A percentile compares a stretch with the other conserved stretches of the same genome.
These are phyloP conservation scores for Tupiocoris notatus DNA, from an alignment of 2,888 invertebrate genomes.

Conservation along the genomic window DNA sequence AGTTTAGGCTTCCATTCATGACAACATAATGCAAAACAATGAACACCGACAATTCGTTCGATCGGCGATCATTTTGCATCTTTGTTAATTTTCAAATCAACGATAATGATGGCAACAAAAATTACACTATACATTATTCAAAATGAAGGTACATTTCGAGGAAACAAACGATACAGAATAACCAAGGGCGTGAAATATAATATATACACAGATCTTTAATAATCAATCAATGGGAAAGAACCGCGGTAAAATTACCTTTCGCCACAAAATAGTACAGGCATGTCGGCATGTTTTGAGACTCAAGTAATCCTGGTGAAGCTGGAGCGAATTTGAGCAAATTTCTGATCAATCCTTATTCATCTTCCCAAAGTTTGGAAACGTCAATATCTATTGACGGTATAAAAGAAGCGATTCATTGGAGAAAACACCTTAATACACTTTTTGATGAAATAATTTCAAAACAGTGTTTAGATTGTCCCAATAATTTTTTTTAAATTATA, in stretches of 20 bases:
- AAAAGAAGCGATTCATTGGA: no score
- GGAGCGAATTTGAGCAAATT: no score
- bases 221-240: no score
- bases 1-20: conserved; percentile 23
- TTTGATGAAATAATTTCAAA: no score
- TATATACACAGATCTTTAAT: conserved; percentile 12
- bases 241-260: no score
- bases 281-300: no score
- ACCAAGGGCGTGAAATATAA: background rate
- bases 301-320: no score
- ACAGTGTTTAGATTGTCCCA: no score
- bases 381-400: no score
- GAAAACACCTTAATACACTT: no score
- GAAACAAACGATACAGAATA: conserved; percentile 3
- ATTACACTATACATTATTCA: conserved; percentile 20
- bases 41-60: background rate
- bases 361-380: background rate
- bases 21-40: conserved; percentile 6
- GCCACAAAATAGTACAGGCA: no score
- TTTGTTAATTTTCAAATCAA: conserved; percentile 6
- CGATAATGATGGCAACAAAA: conserved; percentile 34
- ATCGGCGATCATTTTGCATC: background rate
- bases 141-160: conserved; percentile 15
- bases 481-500: no score
- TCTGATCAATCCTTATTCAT: background rate